Percentiles rank a stretch among this genome's conserved stretches.
These are phyloP conservation scores for Erebia ligea DNA, from an alignment of 2,888 invertebrate genomes.

Conservation along the genomic window DNA sequence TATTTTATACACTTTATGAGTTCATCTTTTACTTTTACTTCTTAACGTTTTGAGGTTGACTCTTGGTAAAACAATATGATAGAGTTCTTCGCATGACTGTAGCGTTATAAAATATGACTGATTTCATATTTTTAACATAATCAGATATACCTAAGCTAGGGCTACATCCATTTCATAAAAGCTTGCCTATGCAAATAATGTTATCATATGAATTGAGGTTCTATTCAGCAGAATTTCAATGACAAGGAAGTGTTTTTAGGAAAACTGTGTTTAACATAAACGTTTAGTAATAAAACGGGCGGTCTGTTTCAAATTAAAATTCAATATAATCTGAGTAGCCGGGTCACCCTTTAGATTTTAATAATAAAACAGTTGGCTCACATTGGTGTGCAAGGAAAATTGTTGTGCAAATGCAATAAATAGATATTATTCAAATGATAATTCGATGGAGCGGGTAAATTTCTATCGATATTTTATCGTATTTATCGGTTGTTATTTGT, in stretches of 20 bases:
- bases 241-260: conserved; percentile 23
- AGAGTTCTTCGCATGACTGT: background rate
- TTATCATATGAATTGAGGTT: conserved; percentile 15
- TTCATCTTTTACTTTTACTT: too few species aligned
- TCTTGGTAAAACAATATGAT: background rate
- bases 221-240: conserved; percentile 22
- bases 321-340: conserved; percentile 35
- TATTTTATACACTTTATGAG: too few species aligned
- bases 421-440: conserved; percentile 77
- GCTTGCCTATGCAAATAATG: conserved; percentile 17
- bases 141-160: background rate
- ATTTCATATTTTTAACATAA: conserved; percentile 5
- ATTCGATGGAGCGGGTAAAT: conserved; percentile 62
- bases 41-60: background rate
- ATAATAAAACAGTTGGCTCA: conserved; percentile 58
- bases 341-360: conserved; percentile 46
- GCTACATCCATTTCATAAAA: conserved; percentile 13
- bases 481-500: background rate
- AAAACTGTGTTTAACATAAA: conserved; percentile 25
- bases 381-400: conserved; percentile 51
- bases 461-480: conserved; percentile 48
- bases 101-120: background rate
- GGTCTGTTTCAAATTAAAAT: conserved; percentile 28
- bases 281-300: conserved; percentile 23
- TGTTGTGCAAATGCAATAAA: conserved; percentile 69